Percentiles rank a stretch among this genome's conserved stretches.
Conservation (phyloP, 2,797 vertebrate genomes). For the Smutsia gigantea region DNA sequence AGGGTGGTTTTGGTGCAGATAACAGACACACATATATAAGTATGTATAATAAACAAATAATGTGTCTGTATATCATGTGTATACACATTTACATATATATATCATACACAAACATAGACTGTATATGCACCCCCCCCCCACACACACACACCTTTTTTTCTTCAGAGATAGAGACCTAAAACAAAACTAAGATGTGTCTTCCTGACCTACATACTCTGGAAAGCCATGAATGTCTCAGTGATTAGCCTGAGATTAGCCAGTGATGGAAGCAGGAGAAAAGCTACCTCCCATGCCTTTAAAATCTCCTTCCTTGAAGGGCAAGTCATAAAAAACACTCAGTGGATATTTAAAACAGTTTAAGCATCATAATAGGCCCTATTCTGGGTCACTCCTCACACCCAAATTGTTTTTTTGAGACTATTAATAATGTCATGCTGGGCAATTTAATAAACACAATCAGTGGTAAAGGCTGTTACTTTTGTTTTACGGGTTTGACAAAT, state of each 20-base stretch:
- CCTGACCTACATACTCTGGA: slow-evolving; percentile 6
- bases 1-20: neutral
- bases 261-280: neutral
- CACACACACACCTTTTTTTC: neutral
- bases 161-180: neutral
- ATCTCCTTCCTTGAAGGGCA: slow-evolving; percentile 83
- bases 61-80: neutral
- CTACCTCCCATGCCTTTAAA: slow-evolving; percentile 67
- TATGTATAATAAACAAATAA: neutral
- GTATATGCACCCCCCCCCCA: rapidly evolving
- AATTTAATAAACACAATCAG: slow-evolving; percentile 81
- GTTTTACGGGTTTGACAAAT: slow-evolving; percentile 72
- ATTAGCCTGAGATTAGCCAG: neutral
- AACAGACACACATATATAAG: neutral
- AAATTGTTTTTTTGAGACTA: slow-evolving; percentile 76
- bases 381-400: slow-evolving; percentile 74
- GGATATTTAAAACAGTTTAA: slow-evolving; percentile 68
- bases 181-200: neutral
- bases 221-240: neutral
- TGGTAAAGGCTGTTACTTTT: slow-evolving; percentile 70
- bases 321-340: slow-evolving; percentile 62
- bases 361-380: slow-evolving; percentile 69
- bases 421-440: slow-evolving; percentile 79
- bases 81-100: neutral
- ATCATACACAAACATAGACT: neutral